Evolutionary conservation across 2,113 vertebrate genomes (phyloP), one percentile per base, ranked within the genome.

Genomic region (Excalfactoria chinensis): DNA sequence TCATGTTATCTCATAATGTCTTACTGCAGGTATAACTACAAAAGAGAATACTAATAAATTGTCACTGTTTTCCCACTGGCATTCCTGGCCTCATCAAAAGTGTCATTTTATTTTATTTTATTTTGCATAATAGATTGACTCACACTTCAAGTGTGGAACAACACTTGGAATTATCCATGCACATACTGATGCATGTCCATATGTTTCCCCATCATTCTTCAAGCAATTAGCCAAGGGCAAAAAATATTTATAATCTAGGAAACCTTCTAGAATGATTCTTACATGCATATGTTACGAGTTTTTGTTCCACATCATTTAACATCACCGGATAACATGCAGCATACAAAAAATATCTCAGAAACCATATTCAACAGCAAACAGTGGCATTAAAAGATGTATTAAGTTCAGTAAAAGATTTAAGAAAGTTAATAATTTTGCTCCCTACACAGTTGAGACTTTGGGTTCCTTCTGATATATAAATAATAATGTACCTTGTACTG

Each of bases 101-200:
- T 94, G 94, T 83, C 34, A 32, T 14, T 51, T 51, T 53, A 23
- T 49, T 17, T 44, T 44, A 17, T 60, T 60, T 76, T 76, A 32
- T 82, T 96, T 93, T 88, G 76, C 74, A 92, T 96, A 94, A 93
- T 95, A 96, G 89, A 94, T 80, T 80, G 89, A 96, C 93, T 96
- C 92, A 95, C 95, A 95, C 93, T 87, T 93, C 74, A 91, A 94
- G 94, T 95, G 93, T 93, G 94, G 96, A 95, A 37, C 59, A 89
- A 92, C 94, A 96, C 95, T 93, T 76, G 77, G 92, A 96, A 94
- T 96, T 96, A 94, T 17, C 78, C 84, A 94, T 95, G 93, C 78
- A 89, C 77, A 74, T 95, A 93, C 83, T 78, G 92, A 90, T 95
- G 93, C 43, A 64, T 10, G 74, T 89, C 92, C 96, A 94, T 96